Base-by-base conservation (phyloP, 1,140 invertebrate genomes). In the Procambarus virginalis region DNA sequence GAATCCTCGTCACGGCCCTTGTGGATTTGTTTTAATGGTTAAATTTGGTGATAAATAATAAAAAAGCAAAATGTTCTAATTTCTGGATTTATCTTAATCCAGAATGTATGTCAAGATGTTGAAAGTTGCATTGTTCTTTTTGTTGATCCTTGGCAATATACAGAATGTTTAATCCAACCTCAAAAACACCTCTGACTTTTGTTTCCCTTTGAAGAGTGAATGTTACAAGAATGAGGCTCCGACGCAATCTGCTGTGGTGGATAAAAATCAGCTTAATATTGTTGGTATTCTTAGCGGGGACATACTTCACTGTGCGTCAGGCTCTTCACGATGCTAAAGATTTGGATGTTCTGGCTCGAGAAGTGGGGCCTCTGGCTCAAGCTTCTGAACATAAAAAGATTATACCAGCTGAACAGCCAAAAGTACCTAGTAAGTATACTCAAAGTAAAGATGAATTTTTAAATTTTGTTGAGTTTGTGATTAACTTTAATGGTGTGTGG, bases 181-280 rank as follows among this genome's bases (percentile, higher is more conserved):
- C 8, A 4, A 55, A 55, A 4, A 55, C 12, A 12, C 51, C 8
- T 55, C 51, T 9, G 51, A 12, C 51, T 3, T 64, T 17, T 64
- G 14, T 73, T 73, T 73, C 10, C 14, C 8, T 73, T 4, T 8
- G 34, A 22, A n/a, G 78, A n/a, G 55, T 17, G 49, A 20, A 46
- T 22, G 34, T 51, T n/a, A 51, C 78, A 80, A 82, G 80, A 46
- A 88, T 88, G 86, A 80, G 86, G 86, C 46, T 88, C 20, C 78
- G 86, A 20, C 86, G 86, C 48, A 88, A 88, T 46, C n/a, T 88
- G 46, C 14, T 70, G 10, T 70, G 60, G 64, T 81, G 86, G 60
- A 46, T 75, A 10, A 88, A 88, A 68, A 51, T 70, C 20, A 76
- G 64, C 2, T 17, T 82, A 10, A 76, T 48, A n/a, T 34, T 88